A percentile compares a stretch with the other conserved stretches of the same genome.
phyloP scores from a whole-genome alignment of 2,797 vertebrate species.

The Macroramphosus scolopax region DNA sequence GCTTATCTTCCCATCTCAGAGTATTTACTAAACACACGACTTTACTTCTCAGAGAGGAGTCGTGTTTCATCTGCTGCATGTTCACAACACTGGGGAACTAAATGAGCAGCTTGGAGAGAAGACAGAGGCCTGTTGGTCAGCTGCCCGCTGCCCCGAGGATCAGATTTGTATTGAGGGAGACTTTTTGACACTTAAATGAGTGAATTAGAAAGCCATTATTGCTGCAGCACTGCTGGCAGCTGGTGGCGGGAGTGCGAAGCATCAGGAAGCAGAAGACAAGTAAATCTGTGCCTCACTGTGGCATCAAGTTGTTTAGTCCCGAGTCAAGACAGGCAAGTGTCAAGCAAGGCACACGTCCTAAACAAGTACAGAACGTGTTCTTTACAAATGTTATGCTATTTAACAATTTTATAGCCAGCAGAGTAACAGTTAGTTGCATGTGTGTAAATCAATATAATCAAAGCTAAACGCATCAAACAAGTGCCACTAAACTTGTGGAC shows the following conservation, averaged over 20 bases:
- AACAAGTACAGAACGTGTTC: no score
- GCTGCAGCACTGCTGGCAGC: constrained; percentile 2
- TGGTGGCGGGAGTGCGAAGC: constrained; percentile 10
- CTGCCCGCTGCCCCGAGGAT: constrained; percentile 7
- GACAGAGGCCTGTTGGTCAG: constrained; percentile 21
- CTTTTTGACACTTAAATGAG: constrained; percentile 22
- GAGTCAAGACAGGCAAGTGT: no score
- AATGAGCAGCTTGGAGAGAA: constrained; percentile 32
- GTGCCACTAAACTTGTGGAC: no score
- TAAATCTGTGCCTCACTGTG: no score
- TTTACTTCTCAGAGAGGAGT: constrained; percentile 22
- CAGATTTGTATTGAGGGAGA: constrained; percentile 11
- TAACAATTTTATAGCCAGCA: no score
- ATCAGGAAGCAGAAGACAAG: constrained; percentile 2
- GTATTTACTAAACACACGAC: constrained; percentile 24
- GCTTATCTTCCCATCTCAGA: constrained; percentile 19
- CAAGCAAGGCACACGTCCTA: no score
- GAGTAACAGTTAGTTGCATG: no score
- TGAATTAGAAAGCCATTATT: constrained; percentile 22
- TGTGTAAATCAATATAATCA: no score
- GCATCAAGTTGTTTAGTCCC: no score
- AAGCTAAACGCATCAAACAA: no score
- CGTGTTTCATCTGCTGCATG: constrained; percentile 34
- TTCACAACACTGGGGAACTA: constrained; percentile 7
- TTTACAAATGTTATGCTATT: no score